Evolutionary conservation across 1,140 invertebrate genomes (phyloP), one percentile per base, ranked within the genome.

Genomic region (Caerostris extrusa): DNA sequence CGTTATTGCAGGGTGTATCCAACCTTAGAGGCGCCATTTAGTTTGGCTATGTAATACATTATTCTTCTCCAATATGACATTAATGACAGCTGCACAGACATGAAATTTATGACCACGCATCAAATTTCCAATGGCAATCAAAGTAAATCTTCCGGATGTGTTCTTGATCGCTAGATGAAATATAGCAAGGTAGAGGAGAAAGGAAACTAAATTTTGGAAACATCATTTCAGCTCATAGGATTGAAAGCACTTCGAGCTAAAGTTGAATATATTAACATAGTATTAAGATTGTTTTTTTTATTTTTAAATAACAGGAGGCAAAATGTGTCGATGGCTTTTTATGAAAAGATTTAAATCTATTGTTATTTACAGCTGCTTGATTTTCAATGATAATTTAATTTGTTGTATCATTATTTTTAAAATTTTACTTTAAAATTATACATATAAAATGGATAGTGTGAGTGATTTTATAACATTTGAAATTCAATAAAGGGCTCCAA

Each of bases 41-140:
- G 71, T 53, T 77, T 77, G 19, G 71, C 50, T 53, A 10, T 50
- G 7, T 77, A 77, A 77, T 77, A 77, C 19, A 77, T 77, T 77
- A 7, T 53, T 77, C 71, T 53, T 77, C 71, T 77, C 50, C 71
- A 50, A 77, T 53, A 10, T 77, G 71, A 77, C 71, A 77, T 77
- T 77, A 77, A 77, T 77, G 71, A 77, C 71, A 77, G 34, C 71
- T 77, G 71, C 71, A 77, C 71, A 77, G 71, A 12, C 34, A 77
- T 50, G 71, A 77, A 77, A 77, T 77, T 77, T 77, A 77, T 77
- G 71, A 12, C 34, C 71, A 77, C 7, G 71, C 71, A 77, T 77
- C 71, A 77, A 77, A 77, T 77, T 77, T 77, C 71, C 71, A 77
- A 77, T 77, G 34, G 71, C 34, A 77, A 77, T 77, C 71, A 77